Base-by-base conservation (phyloP, 2,113 vertebrate genomes). In the Atractosteus spatula region DNA sequence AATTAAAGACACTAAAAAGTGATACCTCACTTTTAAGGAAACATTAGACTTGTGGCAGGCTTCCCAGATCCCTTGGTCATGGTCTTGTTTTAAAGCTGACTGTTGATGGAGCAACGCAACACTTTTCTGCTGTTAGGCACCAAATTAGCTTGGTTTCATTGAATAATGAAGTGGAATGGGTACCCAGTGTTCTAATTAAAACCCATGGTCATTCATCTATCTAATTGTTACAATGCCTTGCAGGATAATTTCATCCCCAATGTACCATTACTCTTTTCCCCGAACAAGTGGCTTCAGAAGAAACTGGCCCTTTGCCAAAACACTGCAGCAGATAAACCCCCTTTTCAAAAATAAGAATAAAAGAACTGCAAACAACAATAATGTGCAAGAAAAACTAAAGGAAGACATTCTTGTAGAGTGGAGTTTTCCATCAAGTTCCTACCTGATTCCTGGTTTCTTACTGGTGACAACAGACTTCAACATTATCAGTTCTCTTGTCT, bases 121-220 rank as follows among this genome's bases (percentile, higher is more conserved):
- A 74, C 72, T 70, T 71, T 56, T 56, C 76, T 82, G 80, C 80
- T 82, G 71, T 78, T 86, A 81, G 75, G 86, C 54, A 69, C 79
- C 89, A 86, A 82, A 83, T 86, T 88, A 89, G 84, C 77, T 82
- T 77, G 76, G 79, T 92, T 91, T 80, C 85, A 87, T 88, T 81
- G 85, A 93, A 89, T 92, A 94, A 94, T 90, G 87, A 84, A 88
- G 87, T 82, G 82, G 87, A 91, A 83, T 85, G 62, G 93, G 87
- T 91, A 93, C 89, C 91, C 91, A 85, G 86, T 81, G 85, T 92
- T 96, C 94, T 95, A 96, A 96, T 97, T 96, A 96, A 97, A 95
- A 91, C 87, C 76, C 68, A 83, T 74, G 83, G 92, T 85, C 92
- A 94, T 96, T 94, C 89, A 92, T 98, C 94, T 96, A 91, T 89